Percentiles rank a stretch among this genome's conserved stretches.
These are phyloP conservation scores for Oncorhynchus nerka DNA, from an alignment of 2,113 vertebrate genomes.

Conservation along the genomic window DNA sequence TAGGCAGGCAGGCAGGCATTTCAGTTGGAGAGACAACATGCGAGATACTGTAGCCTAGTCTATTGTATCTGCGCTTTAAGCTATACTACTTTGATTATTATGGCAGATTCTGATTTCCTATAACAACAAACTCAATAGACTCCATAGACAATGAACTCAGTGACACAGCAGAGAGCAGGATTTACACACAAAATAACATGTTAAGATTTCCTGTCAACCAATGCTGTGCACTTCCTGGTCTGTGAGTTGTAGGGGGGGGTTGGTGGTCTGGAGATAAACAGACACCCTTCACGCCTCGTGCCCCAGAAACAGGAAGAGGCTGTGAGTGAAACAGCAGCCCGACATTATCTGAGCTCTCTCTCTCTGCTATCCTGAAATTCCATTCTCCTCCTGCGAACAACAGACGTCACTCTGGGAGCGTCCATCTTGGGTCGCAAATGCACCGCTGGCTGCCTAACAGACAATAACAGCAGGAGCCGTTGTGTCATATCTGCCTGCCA, in stretches of 20 bases:
- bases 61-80: background rate
- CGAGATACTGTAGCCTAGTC: background rate
- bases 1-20: background rate
- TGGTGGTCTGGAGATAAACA: slow-evolving; percentile 42
- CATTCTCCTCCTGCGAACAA: slow-evolving; percentile 15
- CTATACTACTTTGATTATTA: background rate
- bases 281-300: slow-evolving; percentile 61
- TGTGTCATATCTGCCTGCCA: slow-evolving; percentile 12
- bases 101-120: background rate
- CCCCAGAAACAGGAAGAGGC: slow-evolving; percentile 61
- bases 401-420: background rate
- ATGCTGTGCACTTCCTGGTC: slow-evolving; percentile 63
- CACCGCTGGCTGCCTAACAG: background rate
- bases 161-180: slow-evolving; percentile 22
- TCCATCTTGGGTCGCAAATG: background rate
- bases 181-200: slow-evolving; percentile 38
- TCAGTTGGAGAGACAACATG: background rate
- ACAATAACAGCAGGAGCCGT: slow-evolving; percentile 26
- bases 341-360: slow-evolving; percentile 57
- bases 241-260: slow-evolving; percentile 25
- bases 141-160: slow-evolving; percentile 24
- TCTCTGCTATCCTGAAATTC: slow-evolving; percentile 54
- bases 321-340: slow-evolving; percentile 48
- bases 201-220: slow-evolving; percentile 59
- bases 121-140: background rate